A percentile compares a stretch with the other conserved stretches of the same genome.
These are phyloP conservation scores for Aphidius gifuensis DNA, from an alignment of 1,140 invertebrate species.

Conservation along the genomic window DNA sequence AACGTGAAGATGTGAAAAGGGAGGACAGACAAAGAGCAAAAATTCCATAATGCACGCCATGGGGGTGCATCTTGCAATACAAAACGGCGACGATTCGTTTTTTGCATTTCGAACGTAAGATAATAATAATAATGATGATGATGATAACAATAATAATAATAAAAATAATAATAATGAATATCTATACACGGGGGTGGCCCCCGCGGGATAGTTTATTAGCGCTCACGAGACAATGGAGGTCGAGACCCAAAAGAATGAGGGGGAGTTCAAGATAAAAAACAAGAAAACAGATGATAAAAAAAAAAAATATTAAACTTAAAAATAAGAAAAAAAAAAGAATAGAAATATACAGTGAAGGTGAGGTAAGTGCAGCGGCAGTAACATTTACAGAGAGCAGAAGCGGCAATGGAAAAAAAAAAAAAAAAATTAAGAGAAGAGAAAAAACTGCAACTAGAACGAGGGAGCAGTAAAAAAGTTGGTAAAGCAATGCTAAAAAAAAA, in stretches of 20 bases:
- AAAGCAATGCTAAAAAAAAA: constrained; percentile 9
- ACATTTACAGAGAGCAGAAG: constrained; percentile 12
- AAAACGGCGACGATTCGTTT: background rate
- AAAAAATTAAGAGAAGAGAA: constrained; percentile 18
- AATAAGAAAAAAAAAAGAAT: constrained; percentile 30
- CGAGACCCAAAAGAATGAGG: constrained; percentile 51
- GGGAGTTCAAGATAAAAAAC: constrained; percentile 30
- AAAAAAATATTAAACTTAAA: too few species aligned
- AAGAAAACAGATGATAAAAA: constrained; percentile 25
- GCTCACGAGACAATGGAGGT: constrained; percentile 52
- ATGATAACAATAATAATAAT: background rate
- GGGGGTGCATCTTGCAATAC: constrained; percentile 19
- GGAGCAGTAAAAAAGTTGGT: constrained; percentile 12
- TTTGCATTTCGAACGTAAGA: background rate
- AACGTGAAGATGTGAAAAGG: constrained; percentile 16
- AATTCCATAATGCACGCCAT: constrained; percentile 44
- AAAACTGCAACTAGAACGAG: constrained; percentile 11
- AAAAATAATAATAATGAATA: constrained; percentile 49
- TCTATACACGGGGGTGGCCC: constrained; percentile 41
- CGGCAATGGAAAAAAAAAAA: constrained; percentile 13
- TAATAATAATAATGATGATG: too few species aligned
- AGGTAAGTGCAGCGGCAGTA: constrained; percentile 20
- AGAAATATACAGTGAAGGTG: constrained; percentile 24
- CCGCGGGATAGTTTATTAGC: constrained; percentile 52
- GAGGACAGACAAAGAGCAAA: constrained; percentile 25